Evolutionary conservation across 1,140 invertebrate species (phyloP).

Genomic region (Drosophila pruinosa): DNA sequence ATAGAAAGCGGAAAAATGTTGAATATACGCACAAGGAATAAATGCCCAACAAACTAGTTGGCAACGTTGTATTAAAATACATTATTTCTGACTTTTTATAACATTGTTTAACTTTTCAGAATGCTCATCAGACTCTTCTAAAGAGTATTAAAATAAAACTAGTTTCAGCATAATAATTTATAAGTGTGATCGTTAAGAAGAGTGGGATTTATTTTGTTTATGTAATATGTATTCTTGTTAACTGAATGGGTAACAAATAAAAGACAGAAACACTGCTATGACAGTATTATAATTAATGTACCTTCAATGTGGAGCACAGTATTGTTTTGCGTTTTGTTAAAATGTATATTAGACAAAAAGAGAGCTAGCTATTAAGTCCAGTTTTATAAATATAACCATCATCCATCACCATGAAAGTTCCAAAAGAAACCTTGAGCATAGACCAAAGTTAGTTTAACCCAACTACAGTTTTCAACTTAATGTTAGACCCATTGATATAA

Average conservation of each 20-base stretch:
- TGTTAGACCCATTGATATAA: too few relatives aligned
- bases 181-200: neutral
- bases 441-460: too few relatives aligned
- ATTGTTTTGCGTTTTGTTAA: too few relatives aligned
- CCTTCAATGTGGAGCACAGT: neutral
- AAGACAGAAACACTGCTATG: neutral
- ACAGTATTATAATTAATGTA: neutral
- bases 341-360: too few relatives aligned
- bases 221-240: neutral
- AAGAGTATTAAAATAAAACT: neutral
- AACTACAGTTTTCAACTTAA: too few relatives aligned
- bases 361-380: too few relatives aligned
- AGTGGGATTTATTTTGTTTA: neutral
- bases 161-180: neutral
- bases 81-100: too few relatives aligned
- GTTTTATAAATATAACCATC: too few relatives aligned
- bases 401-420: too few relatives aligned
- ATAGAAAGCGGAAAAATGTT: constrained; percentile 1
- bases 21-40: neutral
- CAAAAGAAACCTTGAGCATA: too few relatives aligned
- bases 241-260: neutral
- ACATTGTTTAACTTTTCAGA: too few relatives aligned
- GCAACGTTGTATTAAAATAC: too few relatives aligned
- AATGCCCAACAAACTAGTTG: neutral
- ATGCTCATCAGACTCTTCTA: neutral